Evolutionary conservation across 2,888 invertebrate genomes (phyloP).

Genomic region (Chromoteleia sp.): DNA sequence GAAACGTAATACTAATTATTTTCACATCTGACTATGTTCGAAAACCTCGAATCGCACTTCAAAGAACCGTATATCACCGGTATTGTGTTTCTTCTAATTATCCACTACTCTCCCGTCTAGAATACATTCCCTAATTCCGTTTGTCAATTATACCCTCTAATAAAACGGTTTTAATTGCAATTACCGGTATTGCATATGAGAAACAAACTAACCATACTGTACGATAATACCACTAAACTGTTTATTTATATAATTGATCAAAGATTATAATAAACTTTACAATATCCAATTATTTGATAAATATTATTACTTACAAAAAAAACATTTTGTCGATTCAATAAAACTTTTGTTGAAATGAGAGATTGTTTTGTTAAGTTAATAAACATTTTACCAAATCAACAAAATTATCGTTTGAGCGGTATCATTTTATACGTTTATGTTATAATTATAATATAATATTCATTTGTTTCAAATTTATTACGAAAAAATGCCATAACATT

Average conservation of each 20-base stretch:
- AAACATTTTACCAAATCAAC: too few species aligned
- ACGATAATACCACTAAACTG: background rate
- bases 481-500: too few species aligned
- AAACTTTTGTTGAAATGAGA: too few species aligned
- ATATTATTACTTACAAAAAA: too few species aligned
- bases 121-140: conserved; percentile 24
- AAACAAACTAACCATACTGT: background rate
- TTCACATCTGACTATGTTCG: conserved; percentile 20
- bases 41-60: conserved; percentile 23
- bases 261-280: too few species aligned
- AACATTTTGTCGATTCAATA: too few species aligned
- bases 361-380: too few species aligned
- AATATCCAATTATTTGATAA: too few species aligned
- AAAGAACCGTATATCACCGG: conserved; percentile 33
- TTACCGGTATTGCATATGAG: conserved; percentile 16
- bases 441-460: too few species aligned
- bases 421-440: too few species aligned
- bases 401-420: too few species aligned
- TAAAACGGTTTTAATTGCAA: conserved; percentile 40
- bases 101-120: conserved; percentile 16
- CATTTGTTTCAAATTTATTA: too few species aligned
- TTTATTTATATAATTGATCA: conserved; percentile 7
- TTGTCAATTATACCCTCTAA: conserved; percentile 48
- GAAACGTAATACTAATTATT: conserved; percentile 31
- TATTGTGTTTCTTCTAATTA: conserved; percentile 52